Conservation (phyloP, 2,113 vertebrate genomes). For the Montifringilla adamsi region DNA sequence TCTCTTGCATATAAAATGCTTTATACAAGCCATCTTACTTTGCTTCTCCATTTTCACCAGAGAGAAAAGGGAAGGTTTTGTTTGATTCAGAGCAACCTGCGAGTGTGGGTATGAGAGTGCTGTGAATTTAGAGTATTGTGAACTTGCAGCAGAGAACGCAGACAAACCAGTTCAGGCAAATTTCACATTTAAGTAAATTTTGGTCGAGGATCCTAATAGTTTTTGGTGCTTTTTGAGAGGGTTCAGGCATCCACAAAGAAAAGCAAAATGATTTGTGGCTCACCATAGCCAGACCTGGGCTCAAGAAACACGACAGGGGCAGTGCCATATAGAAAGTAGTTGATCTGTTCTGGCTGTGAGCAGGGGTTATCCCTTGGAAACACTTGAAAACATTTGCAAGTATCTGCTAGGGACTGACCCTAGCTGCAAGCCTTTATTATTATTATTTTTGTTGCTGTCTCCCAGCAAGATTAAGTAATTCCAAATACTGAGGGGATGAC, state of each 20-base stretch:
- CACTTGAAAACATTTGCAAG: not conserved
- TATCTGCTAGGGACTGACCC: not conserved
- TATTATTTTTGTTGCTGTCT: constrained; percentile 40
- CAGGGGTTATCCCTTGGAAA: not conserved
- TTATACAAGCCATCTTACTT: not conserved
- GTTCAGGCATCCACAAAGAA: not conserved
- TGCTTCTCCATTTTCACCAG: not conserved
- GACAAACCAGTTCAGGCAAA: constrained; percentile 26
- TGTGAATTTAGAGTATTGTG: not conserved
- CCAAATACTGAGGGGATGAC: constrained; percentile 16
- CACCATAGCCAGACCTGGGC: not conserved
- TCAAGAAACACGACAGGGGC: not conserved
- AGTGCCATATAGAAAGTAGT: not conserved
- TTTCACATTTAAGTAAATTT: constrained; percentile 4
- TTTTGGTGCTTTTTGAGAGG: not conserved
- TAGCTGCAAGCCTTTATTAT: not conserved
- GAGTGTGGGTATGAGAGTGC: not conserved
- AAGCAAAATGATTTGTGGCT: not conserved
- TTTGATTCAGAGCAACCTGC: constrained; percentile 23
- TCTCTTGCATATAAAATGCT: constrained; percentile 63
- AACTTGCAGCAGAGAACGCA: not conserved
- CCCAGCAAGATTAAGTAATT: constrained; percentile 46
- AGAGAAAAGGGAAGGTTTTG: not conserved
- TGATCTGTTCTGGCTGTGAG: not conserved
- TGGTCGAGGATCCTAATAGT: not conserved